Evolutionary conservation across 2,888 invertebrate species (phyloP), one percentile per base, ranked within the genome.

Genomic region (Calephelis perditalis): DNA sequence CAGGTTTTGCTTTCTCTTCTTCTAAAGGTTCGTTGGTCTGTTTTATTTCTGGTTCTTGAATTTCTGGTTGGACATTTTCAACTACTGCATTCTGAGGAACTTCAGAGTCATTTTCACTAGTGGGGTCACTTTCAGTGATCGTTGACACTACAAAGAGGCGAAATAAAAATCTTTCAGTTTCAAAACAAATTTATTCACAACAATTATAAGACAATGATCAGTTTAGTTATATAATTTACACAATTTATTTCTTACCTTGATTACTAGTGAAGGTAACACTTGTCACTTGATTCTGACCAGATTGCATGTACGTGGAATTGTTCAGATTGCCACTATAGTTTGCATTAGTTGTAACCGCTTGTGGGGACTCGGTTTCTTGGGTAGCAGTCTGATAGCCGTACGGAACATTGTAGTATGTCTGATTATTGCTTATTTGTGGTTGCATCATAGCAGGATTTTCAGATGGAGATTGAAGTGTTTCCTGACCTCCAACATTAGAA

Each of bases 381-480:
- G 74, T 79, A 52, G 68, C 70, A 4, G 81, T 86, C 66, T 86
- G 84, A 67, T 91, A 89, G 0, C 91, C 92, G 60, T 92, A 92
- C 1, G 90, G 91, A 8, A 78, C 70, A 66, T 89, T 91, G 69
- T 92, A 92, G 70, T 88, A 87, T 3, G 71, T 78, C 65, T 85
- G 82, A 56, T 75, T 73, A 58, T 73, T 74, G n/a, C 64, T 66
- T 46, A 77, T 75, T 2, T 75, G 73, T 0, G 63, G 47, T 0
- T 69, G 65, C 11, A 73, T 71, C 12, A 71, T 69, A 62, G 78
- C 77, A 3, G 82, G 72, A 26, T 71, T 75, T 58, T 87, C 88
- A 0, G 88, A 84, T 36, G 91, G 88, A 0, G 92, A 91, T 61
- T 91, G 91, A 0, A 87, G 76, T 0, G 91, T 91, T 26, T 80